phyloP scores from a whole-genome alignment of 2,113 vertebrate genomes.

The Spermophilus dauricus region DNA sequence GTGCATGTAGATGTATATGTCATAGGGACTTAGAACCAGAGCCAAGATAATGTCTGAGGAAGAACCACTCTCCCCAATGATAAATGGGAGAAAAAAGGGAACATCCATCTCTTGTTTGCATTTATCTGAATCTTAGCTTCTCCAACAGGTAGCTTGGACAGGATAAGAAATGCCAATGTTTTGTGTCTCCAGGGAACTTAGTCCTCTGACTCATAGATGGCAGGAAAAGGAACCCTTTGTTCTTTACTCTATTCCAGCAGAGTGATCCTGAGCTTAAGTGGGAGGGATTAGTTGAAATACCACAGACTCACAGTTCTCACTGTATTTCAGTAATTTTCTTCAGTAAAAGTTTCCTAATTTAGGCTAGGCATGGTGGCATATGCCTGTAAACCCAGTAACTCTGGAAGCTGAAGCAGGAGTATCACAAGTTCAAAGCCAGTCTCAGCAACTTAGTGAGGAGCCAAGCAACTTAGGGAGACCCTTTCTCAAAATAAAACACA shows the following conservation, averaged over 20 bases:
- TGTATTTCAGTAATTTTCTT: background rate
- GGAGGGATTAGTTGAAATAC: background rate
- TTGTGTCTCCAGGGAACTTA: background rate
- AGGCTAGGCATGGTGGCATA: no score
- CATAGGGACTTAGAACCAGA: background rate
- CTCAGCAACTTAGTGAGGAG: no score
- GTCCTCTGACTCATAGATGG: background rate
- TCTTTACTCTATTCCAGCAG: background rate
- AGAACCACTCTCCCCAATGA: background rate
- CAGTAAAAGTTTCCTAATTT: background rate
- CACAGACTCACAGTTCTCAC: background rate
- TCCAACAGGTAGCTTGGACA: background rate
- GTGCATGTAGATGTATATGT: no score
- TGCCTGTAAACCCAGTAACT: no score
- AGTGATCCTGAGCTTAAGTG: background rate
- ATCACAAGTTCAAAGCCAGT: no score
- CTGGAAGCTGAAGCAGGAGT: no score
- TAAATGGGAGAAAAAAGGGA: background rate
- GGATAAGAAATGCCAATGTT: background rate
- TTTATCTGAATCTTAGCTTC: background rate
- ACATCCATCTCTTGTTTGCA: background rate
- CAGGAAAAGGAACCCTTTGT: background rate
- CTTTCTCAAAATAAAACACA: no score
- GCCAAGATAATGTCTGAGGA: background rate
- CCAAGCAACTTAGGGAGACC: no score